phyloP scores from a whole-genome alignment of 2,113 vertebrate species.

The Caranx ignobilis region DNA sequence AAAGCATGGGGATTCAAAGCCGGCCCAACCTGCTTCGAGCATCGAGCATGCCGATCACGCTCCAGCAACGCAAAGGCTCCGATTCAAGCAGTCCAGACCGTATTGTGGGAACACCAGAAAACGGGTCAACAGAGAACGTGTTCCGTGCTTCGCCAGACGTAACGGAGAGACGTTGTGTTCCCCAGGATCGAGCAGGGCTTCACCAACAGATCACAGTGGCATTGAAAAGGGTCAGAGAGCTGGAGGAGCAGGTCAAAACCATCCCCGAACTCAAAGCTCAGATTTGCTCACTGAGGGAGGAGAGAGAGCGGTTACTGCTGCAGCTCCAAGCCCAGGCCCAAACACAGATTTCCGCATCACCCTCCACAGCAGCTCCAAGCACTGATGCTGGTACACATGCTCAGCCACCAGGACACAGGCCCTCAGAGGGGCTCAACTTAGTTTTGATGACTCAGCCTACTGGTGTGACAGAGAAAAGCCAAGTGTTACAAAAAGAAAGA shows the following conservation, averaged over 20 bases:
- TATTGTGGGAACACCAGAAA: slow-evolving; percentile 65
- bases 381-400: slow-evolving; percentile 23
- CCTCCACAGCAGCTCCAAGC: slow-evolving; percentile 23
- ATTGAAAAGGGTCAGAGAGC: slow-evolving; percentile 81
- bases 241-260: slow-evolving; percentile 80
- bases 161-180: slow-evolving; percentile 57
- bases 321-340: slow-evolving; percentile 76
- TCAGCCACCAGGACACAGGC: slow-evolving; percentile 43
- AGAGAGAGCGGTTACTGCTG: slow-evolving; percentile 73
- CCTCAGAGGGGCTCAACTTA: slow-evolving; percentile 60
- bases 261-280: slow-evolving; percentile 84
- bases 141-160: slow-evolving; percentile 76
- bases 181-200: slow-evolving; percentile 71
- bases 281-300: slow-evolving; percentile 78
- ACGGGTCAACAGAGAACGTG: slow-evolving; percentile 68
- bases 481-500: slow-evolving; percentile 31
- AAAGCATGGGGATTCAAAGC: slow-evolving; percentile 66
- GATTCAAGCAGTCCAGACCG: slow-evolving; percentile 77
- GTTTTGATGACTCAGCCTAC: slow-evolving; percentile 47
- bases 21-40: slow-evolving; percentile 93
- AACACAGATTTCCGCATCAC: slow-evolving; percentile 43
- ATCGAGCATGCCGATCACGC: slow-evolving; percentile 92
- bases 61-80: slow-evolving; percentile 83
- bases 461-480: slow-evolving; percentile 40
- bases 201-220: slow-evolving; percentile 83